Base-by-base conservation (phyloP, 64 coral and sea anemone genomes). In the Stichodactyla mertensii region DNA sequence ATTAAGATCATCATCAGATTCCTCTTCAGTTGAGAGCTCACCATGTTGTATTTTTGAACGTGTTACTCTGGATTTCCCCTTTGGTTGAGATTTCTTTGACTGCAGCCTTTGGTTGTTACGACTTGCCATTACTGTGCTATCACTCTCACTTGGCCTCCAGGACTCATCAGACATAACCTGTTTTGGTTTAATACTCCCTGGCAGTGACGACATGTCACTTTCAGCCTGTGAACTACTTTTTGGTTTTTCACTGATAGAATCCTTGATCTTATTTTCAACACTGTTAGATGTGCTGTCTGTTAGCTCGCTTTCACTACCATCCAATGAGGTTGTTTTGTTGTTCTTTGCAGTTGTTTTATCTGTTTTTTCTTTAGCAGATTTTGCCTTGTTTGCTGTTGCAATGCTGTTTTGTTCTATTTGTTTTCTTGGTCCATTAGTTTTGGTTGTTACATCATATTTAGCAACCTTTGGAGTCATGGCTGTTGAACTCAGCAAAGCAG, bases 91-190 rank as follows among this genome's bases (percentile, higher is more conserved):
- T 74, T 74, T 74, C 69, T 74, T 74, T 36, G 69, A 74, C 69
- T 74, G 24, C 1, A 9, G 69, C 24, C n/a, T 23, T 22, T 7
- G 2, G 8, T 16, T 70, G 4, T 24, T 22, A 20, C n/a, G 20
- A 20, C 20, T 70, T 70, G 7, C 23, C 7, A 0, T 31, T 10
- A 23, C 11, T 27, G 69, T 36, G 12, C 24, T 74, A 36, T 74
- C 69, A 74, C 69, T 74, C 6, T 74, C 69, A 74, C 69, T 74
- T 31, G 69, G 69, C 69, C 11, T 74, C 69, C 69, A 74, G 24
- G 23, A 28, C 4, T 27, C 22, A 10, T 74, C 69, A 0, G 69
- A 74, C 10, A 7, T 10, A 31, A 26, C 69, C 24, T 12, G 69
- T 26, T 24, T 71, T 71, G n/a, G 69, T 71, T 22, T 71, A n/a